Conservation (phyloP, 2,797 vertebrate species). For the Rhyacichthys aspro region DNA sequence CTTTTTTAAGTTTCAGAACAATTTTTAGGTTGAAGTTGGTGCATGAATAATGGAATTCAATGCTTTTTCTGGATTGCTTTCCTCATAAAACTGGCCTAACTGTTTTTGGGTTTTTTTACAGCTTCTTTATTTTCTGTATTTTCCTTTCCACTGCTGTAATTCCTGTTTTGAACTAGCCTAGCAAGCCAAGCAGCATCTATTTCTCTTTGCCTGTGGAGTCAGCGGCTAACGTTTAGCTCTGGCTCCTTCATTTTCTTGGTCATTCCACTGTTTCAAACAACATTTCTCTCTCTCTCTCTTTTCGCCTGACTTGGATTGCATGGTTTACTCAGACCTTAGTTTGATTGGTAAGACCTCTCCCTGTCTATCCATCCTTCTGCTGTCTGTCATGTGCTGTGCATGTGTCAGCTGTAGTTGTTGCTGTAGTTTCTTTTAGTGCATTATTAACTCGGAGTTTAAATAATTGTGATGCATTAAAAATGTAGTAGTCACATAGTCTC, state of each 20-base stretch:
- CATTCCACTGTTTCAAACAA: constrained; percentile 75
- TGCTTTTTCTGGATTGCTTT: constrained; percentile 29
- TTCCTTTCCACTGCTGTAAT: constrained; percentile 25
- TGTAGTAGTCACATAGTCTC: too few relatives aligned
- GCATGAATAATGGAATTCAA: constrained; percentile 50
- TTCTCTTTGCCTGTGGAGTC: constrained; percentile 55
- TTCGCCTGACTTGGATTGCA: constrained; percentile 82
- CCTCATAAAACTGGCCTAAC: constrained; percentile 38
- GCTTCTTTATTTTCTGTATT: constrained; percentile 39
- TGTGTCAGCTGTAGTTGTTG: constrained; percentile 34
- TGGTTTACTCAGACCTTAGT: constrained; percentile 85
- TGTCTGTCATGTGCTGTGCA: constrained; percentile 54
- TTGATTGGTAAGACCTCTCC: constrained; percentile 83
- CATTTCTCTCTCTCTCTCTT: constrained; percentile 64
- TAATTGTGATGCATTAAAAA: too few relatives aligned
- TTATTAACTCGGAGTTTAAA: too few relatives aligned
- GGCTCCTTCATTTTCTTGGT: constrained; percentile 63
- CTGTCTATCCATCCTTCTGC: constrained; percentile 64
- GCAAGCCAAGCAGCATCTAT: constrained; percentile 36
- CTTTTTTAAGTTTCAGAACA: constrained; percentile 15
- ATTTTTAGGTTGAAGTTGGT: constrained; percentile 18
- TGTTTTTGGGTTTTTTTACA: constrained; percentile 51
- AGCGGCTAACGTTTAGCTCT: constrained; percentile 50
- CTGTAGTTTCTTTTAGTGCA: constrained; percentile 29
- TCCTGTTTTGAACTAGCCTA: constrained; percentile 25